These are phyloP conservation scores for Semaprochilodus insignis DNA, from an alignment of 2,797 vertebrate genomes.

Conservation along the genomic window DNA sequence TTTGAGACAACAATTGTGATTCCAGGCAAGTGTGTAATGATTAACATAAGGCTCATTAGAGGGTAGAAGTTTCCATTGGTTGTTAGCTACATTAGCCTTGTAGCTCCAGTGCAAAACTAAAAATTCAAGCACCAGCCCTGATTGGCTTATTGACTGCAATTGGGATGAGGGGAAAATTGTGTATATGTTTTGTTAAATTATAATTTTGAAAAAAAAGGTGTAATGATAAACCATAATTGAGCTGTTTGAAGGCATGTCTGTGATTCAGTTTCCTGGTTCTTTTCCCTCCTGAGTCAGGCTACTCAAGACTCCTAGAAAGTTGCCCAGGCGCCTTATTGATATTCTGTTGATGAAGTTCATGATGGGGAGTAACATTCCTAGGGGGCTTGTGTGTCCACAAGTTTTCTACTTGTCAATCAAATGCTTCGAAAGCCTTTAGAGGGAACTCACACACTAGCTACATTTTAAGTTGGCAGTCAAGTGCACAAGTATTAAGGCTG, in stretches of 20 bases:
- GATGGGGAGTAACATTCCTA: constrained; percentile 35
- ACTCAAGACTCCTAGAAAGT: constrained; percentile 8
- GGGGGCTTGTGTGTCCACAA: constrained; percentile 36
- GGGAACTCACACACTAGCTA: constrained; percentile 39
- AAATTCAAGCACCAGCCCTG: background rate
- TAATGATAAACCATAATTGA: background rate
- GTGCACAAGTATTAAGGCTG: constrained; percentile 12
- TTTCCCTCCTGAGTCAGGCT: constrained; percentile 13
- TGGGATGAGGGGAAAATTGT: background rate
- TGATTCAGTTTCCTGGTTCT: background rate
- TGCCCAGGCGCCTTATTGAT: constrained; percentile 43
- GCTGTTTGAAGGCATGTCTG: background rate
- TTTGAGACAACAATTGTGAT: no score
- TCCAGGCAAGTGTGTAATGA: background rate
- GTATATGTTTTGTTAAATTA: background rate
- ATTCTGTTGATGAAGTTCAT: constrained; percentile 50
- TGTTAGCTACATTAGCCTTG: background rate
- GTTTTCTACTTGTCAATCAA: constrained; percentile 55
- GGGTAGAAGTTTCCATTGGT: background rate
- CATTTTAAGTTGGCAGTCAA: constrained; percentile 45
- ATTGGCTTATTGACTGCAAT: no score
- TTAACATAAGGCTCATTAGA: background rate
- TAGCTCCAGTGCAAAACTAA: background rate
- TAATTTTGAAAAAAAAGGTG: background rate
- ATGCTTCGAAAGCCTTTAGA: constrained; percentile 31